These are phyloP conservation scores for Pterocles gutturalis DNA, from an alignment of 2,113 vertebrate genomes.

Conservation along the genomic window DNA sequence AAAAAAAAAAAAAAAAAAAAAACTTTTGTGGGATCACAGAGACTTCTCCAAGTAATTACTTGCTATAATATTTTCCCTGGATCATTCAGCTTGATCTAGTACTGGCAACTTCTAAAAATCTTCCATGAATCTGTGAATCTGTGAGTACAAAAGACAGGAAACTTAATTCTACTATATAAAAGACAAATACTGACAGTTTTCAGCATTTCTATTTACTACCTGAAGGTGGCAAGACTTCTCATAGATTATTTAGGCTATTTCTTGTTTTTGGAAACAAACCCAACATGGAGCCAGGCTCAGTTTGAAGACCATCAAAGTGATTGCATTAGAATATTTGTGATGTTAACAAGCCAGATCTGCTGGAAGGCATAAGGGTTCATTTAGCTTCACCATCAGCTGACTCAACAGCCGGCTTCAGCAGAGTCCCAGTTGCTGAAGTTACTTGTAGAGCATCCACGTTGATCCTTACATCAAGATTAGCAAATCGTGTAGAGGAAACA, in stretches of 20 bases:
- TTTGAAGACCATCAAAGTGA: not conserved
- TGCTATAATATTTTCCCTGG: not conserved
- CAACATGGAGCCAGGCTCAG: not conserved
- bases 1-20: not conserved
- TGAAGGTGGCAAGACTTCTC: not conserved
- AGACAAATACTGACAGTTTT: not conserved
- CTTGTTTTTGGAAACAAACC: not conserved
- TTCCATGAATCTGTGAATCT: not conserved
- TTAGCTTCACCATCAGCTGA: not conserved
- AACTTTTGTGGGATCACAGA: not conserved
- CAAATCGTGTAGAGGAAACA: not conserved
- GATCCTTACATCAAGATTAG: not conserved
- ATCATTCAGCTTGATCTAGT: not conserved
- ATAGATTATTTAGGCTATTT: not conserved
- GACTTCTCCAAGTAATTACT: not conserved
- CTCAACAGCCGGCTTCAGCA: not conserved
- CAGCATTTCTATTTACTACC: not conserved
- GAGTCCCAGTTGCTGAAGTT: not conserved
- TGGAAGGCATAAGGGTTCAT: not conserved
- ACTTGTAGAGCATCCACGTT: not conserved
- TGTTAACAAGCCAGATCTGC: not conserved
- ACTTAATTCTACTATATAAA: not conserved
- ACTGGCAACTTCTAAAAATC: not conserved
- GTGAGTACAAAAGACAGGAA: not conserved
- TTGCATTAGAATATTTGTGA: not conserved